These are phyloP conservation scores for Sphyrna mokarran DNA, from an alignment of 2,113 vertebrate species.

Conservation along the genomic window DNA sequence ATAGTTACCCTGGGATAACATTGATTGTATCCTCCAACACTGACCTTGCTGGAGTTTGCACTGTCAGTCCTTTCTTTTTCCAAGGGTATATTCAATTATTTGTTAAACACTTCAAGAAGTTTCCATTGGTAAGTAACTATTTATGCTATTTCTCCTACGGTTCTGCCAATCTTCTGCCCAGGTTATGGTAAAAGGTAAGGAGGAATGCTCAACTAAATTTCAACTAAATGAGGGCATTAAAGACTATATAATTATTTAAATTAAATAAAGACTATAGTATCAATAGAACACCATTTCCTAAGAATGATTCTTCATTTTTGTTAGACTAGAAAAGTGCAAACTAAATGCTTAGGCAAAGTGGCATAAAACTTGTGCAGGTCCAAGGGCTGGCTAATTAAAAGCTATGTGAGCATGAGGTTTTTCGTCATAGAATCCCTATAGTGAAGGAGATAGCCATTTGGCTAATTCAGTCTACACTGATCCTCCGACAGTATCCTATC, in stretches of 20 bases:
- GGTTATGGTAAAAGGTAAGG: not conserved
- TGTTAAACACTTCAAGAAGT: not conserved
- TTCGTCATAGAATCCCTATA: not conserved
- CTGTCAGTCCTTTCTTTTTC: not conserved
- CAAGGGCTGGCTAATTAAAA: not conserved
- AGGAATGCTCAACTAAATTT: not conserved
- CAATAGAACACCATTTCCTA: not conserved
- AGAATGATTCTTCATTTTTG: not conserved
- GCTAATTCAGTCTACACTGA: no score
- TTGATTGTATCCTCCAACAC: no score
- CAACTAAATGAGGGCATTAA: not conserved
- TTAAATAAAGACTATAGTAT: not conserved
- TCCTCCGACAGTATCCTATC: no score
- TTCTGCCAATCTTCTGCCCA: not conserved
- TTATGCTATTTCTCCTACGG: not conserved
- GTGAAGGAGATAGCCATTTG: no score
- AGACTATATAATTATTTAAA: not conserved
- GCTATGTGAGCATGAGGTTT: not conserved
- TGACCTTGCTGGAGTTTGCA: no score
- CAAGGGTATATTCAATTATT: not conserved
- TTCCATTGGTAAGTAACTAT: not conserved
- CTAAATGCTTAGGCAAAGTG: not conserved
- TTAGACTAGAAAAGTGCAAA: not conserved
- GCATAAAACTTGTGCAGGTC: not conserved
- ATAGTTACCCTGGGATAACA: no score